A percentile compares a stretch with the other conserved stretches of the same genome.
These are phyloP conservation scores for Mastomys natalensis DNA, from an alignment of 2,113 vertebrate genomes.

Conservation along the genomic window DNA sequence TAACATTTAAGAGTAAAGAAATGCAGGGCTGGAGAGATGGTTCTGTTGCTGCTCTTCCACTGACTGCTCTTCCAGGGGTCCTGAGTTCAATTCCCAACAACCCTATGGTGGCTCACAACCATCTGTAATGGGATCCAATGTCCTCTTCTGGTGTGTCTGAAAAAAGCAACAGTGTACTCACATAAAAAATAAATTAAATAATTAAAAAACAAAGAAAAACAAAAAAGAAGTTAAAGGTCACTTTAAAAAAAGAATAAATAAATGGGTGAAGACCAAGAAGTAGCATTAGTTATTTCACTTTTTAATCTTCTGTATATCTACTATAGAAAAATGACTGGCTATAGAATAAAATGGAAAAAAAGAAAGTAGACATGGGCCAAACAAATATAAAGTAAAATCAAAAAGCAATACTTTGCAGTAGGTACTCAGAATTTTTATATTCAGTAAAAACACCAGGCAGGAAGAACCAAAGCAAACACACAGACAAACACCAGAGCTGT, in stretches of 20 bases:
- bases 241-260: not conserved
- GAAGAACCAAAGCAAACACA: not conserved
- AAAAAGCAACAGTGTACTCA: too few relatives aligned
- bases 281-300: not conserved
- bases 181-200: too few relatives aligned
- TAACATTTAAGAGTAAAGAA: not conserved
- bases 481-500: not conserved
- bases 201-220: too few relatives aligned
- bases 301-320: too few relatives aligned
- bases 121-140: too few relatives aligned
- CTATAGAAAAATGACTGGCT: not conserved
- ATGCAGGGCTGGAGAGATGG: too few relatives aligned
- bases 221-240: too few relatives aligned
- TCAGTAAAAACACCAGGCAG: not conserved
- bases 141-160: too few relatives aligned
- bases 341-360: not conserved
- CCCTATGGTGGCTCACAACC: too few relatives aligned
- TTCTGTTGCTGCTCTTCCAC: too few relatives aligned
- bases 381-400: not conserved
- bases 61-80: too few relatives aligned
- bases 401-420: not conserved
- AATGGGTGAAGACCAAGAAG: not conserved
- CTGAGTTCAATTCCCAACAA: too few relatives aligned
- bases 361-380: not conserved
- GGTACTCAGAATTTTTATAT: not conserved